A percentile compares a stretch with the other conserved stretches of the same genome.
phyloP scores from a whole-genome alignment of 2,113 vertebrate species.

The Seriola rivoliana region DNA sequence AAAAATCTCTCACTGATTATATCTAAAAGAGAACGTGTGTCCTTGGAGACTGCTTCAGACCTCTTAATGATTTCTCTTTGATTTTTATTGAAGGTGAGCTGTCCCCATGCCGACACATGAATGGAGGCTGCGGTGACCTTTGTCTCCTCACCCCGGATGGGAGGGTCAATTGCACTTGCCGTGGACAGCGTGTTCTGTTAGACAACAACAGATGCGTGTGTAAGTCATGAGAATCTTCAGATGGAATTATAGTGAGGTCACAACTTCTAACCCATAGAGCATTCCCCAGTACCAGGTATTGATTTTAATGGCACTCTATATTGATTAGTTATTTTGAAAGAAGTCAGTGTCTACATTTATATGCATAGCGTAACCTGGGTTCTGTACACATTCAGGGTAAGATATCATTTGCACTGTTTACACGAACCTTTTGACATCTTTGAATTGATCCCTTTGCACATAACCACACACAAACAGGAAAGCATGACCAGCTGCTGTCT shows the following conservation, averaged over 20 bases:
- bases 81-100: conserved; percentile 88
- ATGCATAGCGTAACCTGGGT: conserved; percentile 8
- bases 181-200: conserved; percentile 92
- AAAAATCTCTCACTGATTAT: background rate
- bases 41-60: background rate
- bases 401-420: conserved; percentile 26
- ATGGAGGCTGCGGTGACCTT: conserved; percentile 96
- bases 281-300: conserved; percentile 12
- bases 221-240: conserved; percentile 85
- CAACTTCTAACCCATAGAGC: background rate
- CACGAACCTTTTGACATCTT: conserved; percentile 7
- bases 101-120: conserved; percentile 92
- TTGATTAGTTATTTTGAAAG: conserved; percentile 9
- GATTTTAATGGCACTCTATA: conserved; percentile 24
- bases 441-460: conserved; percentile 10
- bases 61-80: conserved; percentile 36
- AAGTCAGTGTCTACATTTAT: conserved; percentile 8
- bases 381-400: conserved; percentile 5
- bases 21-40: background rate
- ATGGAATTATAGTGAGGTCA: conserved; percentile 17
- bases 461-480: conserved; percentile 16
- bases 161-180: conserved; percentile 94
- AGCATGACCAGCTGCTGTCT: conserved; percentile 10
- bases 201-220: conserved; percentile 99
- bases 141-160: conserved; percentile 93